These are phyloP conservation scores for Tyrannus savana DNA, from an alignment of 2,113 vertebrate genomes.

Conservation along the genomic window DNA sequence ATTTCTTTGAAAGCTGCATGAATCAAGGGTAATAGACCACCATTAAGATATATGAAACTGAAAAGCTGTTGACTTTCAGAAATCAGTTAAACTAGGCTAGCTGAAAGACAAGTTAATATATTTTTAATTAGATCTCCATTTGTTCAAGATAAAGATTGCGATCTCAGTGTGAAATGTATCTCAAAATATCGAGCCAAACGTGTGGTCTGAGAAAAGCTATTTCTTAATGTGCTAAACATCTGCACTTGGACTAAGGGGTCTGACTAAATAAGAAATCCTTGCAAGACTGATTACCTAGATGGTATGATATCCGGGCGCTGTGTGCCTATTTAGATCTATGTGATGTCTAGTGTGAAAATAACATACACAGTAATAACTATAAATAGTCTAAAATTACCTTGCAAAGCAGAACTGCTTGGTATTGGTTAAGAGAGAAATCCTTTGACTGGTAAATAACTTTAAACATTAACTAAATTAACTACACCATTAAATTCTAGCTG, in stretches of 20 bases:
- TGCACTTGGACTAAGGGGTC: slow-evolving; percentile 10
- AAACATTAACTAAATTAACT: slow-evolving; percentile 24
- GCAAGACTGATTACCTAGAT: background rate
- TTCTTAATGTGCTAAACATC: slow-evolving; percentile 44
- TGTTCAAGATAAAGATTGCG: slow-evolving; percentile 43
- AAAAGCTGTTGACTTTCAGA: slow-evolving; percentile 51
- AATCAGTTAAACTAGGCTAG: slow-evolving; percentile 14
- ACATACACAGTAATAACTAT: slow-evolving; percentile 10
- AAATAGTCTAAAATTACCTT: slow-evolving; percentile 39
- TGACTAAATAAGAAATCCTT: slow-evolving; percentile 22
- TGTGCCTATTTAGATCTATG: background rate
- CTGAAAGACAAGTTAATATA: slow-evolving; percentile 47
- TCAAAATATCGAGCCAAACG: slow-evolving; percentile 39
- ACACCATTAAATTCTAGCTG: slow-evolving; percentile 27
- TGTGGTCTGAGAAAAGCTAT: slow-evolving; percentile 42
- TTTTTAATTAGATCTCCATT: slow-evolving; percentile 54
- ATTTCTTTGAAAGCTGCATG: background rate
- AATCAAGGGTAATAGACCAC: slow-evolving; percentile 30
- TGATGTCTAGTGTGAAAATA: background rate
- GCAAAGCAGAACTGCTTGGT: background rate
- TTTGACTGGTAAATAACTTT: slow-evolving; percentile 8
- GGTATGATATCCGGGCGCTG: background rate
- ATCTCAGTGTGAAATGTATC: slow-evolving; percentile 33
- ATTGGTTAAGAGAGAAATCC: slow-evolving; percentile 5
- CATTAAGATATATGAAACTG: slow-evolving; percentile 28